phyloP scores from a whole-genome alignment of 92 coral and sea anemone species.

The Umimayanthus kanabou region DNA sequence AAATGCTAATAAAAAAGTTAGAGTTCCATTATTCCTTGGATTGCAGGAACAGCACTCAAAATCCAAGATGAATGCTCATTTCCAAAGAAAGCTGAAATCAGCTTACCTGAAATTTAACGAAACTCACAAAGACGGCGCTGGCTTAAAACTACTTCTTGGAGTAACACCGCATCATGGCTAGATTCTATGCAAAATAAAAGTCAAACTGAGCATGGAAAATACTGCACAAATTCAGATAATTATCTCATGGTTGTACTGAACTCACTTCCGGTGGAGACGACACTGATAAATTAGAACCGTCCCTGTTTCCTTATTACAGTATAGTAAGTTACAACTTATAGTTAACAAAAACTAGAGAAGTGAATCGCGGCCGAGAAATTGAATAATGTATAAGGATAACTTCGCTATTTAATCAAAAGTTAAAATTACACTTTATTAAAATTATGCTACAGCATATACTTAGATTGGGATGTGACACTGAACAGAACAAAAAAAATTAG shows the following conservation, averaged over 20 bases:
- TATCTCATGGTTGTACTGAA: conserved; percentile 2
- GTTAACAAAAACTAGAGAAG: not conserved
- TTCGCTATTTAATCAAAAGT: not conserved
- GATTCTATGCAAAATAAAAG: not conserved
- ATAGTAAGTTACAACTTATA: not conserved
- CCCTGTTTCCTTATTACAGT: not conserved
- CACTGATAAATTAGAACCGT: not conserved
- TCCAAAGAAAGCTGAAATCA: not conserved
- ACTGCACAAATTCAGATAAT: not conserved
- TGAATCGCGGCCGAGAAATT: not conserved
- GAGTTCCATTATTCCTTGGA: not conserved
- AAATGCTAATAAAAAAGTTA: not conserved
- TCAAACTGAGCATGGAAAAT: not conserved
- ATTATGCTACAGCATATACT: not conserved
- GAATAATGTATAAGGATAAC: not conserved
- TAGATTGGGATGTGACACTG: not conserved
- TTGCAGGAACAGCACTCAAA: not conserved
- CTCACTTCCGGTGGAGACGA: conserved; percentile 18
- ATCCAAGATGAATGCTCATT: not conserved
- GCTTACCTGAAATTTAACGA: not conserved
- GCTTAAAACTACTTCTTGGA: not conserved
- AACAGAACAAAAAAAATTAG: not conserved
- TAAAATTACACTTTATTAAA: not conserved
- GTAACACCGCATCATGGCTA: not conserved
- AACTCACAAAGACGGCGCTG: not conserved